Percentiles rank a stretch among this genome's conserved stretches.
phyloP scores from a whole-genome alignment of 2,113 vertebrate genomes.

The Psilopogon haemacephalus region DNA sequence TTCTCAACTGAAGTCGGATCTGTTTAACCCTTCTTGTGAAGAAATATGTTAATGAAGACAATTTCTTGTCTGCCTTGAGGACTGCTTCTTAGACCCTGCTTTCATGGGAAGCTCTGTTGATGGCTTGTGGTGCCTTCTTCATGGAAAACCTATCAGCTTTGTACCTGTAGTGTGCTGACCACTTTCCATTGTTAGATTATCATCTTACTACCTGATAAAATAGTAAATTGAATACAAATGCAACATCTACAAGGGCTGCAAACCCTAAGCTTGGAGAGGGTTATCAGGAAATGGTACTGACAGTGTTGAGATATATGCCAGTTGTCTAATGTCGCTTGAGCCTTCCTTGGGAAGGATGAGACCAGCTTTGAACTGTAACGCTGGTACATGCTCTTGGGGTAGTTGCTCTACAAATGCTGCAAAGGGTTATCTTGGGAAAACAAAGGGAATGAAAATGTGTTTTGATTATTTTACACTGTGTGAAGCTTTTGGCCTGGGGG shows the following conservation, averaged over 20 bases:
- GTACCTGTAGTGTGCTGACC: background rate
- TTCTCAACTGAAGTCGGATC: background rate
- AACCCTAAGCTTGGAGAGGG: background rate
- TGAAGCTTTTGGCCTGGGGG: constrained; percentile 3
- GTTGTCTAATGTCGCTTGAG: background rate
- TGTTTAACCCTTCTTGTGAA: background rate
- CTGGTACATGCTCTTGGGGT: background rate
- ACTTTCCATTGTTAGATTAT: background rate
- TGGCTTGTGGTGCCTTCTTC: background rate
- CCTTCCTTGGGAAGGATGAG: background rate
- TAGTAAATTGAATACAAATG: no score
- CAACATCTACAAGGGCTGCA: background rate
- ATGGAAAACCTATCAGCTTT: background rate
- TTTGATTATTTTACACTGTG: background rate
- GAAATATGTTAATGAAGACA: background rate
- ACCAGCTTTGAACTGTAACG: background rate
- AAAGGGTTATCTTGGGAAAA: constrained; percentile 1
- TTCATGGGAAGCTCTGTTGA: background rate
- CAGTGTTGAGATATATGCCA: background rate
- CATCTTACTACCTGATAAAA: background rate
- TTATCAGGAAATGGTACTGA: background rate
- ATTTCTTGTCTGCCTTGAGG: background rate
- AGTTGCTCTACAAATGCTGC: background rate
- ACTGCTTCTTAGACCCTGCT: background rate
- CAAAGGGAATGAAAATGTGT: background rate